Percentiles rank a stretch among this genome's conserved stretches.
These are phyloP conservation scores for Eudemis profundana DNA, from an alignment of 2,888 invertebrate genomes.

Conservation along the genomic window DNA sequence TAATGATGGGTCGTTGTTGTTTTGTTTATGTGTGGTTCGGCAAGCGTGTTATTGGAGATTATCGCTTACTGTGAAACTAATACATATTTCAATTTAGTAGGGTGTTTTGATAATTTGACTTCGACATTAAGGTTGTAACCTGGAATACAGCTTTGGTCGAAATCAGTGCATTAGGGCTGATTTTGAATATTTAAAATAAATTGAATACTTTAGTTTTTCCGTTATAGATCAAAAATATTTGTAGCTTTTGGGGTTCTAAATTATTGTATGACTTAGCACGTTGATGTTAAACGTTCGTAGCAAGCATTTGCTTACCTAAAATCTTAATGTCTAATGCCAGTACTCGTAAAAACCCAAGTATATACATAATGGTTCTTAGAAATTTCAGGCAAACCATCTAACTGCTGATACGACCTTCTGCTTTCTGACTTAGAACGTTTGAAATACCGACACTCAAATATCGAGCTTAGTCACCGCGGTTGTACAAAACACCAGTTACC, in stretches of 20 bases:
- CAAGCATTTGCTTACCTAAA: conserved; percentile 1
- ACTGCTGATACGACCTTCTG: not conserved
- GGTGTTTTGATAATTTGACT: too few species aligned
- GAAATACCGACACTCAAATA: conserved; percentile 65
- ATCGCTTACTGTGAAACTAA: too few species aligned
- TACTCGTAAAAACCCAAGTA: conserved; percentile 36
- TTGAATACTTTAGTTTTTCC: too few species aligned
- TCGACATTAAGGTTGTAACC: too few species aligned
- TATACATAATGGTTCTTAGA: conserved; percentile 51
- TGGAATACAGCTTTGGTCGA: too few species aligned
- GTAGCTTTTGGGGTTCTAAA: too few species aligned
- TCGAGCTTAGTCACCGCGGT: conserved; percentile 70
- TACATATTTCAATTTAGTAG: too few species aligned
- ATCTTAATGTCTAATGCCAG: conserved; percentile 24
- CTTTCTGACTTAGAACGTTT: conserved; percentile 3
- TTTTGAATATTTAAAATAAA: too few species aligned
- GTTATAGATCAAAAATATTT: too few species aligned
- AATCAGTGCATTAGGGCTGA: too few species aligned
- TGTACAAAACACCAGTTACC: conserved; percentile 50
- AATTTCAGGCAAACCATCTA: conserved; percentile 47
- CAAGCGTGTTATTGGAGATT: too few species aligned
- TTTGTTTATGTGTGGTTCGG: not conserved
- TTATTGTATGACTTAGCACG: too few species aligned
- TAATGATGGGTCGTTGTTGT: conserved; percentile 14
- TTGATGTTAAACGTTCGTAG: conserved; percentile 19